These are phyloP conservation scores for Drosophila colorata DNA, from an alignment of 2,888 invertebrate genomes.

Conservation along the genomic window DNA sequence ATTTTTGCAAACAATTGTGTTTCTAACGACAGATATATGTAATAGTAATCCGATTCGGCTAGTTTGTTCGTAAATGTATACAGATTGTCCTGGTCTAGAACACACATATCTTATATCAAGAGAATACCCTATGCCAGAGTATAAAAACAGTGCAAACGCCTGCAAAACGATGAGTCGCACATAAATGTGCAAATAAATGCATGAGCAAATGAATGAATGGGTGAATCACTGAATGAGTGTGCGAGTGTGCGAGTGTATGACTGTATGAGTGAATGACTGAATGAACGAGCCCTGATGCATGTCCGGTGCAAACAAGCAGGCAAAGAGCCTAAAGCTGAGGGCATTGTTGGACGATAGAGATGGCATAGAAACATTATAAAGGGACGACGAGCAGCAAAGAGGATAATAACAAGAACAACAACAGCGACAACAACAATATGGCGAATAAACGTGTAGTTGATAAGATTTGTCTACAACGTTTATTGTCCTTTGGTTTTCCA, in stretches of 20 bases:
- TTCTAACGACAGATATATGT: too few relatives aligned
- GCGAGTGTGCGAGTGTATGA: slow-evolving; percentile 25
- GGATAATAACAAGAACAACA: slow-evolving; percentile 47
- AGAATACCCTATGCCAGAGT: slow-evolving; percentile 10
- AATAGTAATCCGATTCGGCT: too few relatives aligned
- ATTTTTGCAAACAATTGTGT: too few relatives aligned
- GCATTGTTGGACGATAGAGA: slow-evolving; percentile 60
- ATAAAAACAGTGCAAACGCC: slow-evolving; percentile 20
- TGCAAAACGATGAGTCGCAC: slow-evolving; percentile 33
- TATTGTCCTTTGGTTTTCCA: slow-evolving; percentile 76
- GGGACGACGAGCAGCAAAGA: slow-evolving; percentile 34
- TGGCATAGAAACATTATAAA: slow-evolving; percentile 51
- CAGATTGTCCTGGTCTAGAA: too few relatives aligned
- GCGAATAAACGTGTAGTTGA: slow-evolving; percentile 65
- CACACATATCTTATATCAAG: too few relatives aligned
- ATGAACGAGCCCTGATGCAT: slow-evolving; percentile 65
- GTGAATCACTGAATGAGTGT: slow-evolving; percentile 23
- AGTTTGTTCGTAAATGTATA: too few relatives aligned
- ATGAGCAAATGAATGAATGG: slow-evolving; percentile 50
- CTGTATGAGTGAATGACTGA: slow-evolving; percentile 23
- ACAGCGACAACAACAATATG: slow-evolving; percentile 22
- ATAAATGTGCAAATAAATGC: slow-evolving; percentile 72
- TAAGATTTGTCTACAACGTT: slow-evolving; percentile 79
- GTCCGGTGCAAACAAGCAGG: slow-evolving; percentile 72
- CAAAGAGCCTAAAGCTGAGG: slow-evolving; percentile 53